Base-by-base conservation (phyloP, 1,140 invertebrate genomes). In the Solenopsis fugax region DNA sequence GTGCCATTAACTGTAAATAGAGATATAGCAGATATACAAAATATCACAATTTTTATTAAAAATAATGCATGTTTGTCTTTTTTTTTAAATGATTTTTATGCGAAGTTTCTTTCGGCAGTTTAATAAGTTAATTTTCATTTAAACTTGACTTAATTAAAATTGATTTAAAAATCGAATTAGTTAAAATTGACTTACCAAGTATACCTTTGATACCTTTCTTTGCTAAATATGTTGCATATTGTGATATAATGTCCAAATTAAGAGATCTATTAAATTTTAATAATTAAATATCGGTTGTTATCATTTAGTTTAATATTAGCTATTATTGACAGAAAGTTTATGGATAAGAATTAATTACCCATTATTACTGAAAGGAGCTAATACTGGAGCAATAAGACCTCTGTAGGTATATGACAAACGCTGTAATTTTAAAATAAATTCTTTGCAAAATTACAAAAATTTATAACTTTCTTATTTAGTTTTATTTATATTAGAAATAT, bases 1-100 rank as follows among this genome's bases (percentile, higher is more conserved):
- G 97, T 98, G 48, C 98, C 97, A 93, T 97, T 97, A 2, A 98
- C 97, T 98, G 87, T 50, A 77, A 89, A 87, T 87, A 58, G 13
- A 41, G 37, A 62, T 67, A 73, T 81, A 29, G 45, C 4, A 34
- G 2, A 34, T 13, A 41, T 76, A 9, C n/a, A 48, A 78, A 41
- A 54, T 12, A 18, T 64, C 37, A 9, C 10, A n/a, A 52, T 48
- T n/a, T 21, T 24, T 41, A 24, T 34, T 54, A 16, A 67, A 56
- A 37, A 21, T 75, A 60, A 24, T 52, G 34, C 48, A 37, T 50
- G 9, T 12, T 34, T 48, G 41, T 41, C 41, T 41, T 41, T 41
- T 3, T 52, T 37, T 34, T 62, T 6, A 34, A 52, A 71, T 69
- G 7, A 81, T 41, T 52, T 24, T 67, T 67, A 52, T 24, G 16